Percentiles rank a stretch among this genome's conserved stretches.
Conservation (phyloP, 2,888 invertebrate species). For the Drosophila nigricruria region DNA sequence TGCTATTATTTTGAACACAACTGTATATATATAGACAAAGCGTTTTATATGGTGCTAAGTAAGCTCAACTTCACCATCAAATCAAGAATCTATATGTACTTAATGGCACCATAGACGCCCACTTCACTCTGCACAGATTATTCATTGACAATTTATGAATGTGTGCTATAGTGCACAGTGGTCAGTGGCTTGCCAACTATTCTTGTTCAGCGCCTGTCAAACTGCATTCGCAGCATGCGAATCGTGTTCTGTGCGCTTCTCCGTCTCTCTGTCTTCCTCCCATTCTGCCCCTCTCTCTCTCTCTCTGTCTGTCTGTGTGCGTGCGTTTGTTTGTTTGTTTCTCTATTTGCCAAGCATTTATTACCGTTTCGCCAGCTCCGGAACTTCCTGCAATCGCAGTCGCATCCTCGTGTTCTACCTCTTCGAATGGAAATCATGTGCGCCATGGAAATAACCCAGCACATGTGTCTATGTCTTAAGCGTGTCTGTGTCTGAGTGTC, state of each 20-base stretch:
- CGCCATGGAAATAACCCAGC: conserved; percentile 68
- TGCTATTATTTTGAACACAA: too few species aligned
- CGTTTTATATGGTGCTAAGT: too few species aligned
- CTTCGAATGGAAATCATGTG: conserved; percentile 60
- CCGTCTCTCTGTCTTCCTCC: background rate
- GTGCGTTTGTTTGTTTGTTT: conserved; percentile 34
- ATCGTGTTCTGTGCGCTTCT: background rate
- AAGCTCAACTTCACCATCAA: too few species aligned
- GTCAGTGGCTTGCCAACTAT: conserved; percentile 20
- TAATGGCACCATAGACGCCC: too few species aligned
- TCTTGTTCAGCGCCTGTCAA: conserved; percentile 14
- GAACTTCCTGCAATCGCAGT: conserved; percentile 29
- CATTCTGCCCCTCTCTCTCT: background rate
- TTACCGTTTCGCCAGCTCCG: conserved; percentile 50
- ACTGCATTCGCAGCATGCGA: conserved; percentile 15
- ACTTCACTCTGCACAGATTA: background rate
- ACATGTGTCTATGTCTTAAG: conserved; percentile 20
- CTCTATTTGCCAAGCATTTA: conserved; percentile 71
- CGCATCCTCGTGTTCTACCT: conserved; percentile 17
- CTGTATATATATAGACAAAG: too few species aligned
- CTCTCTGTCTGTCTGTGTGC: conserved; percentile 15
- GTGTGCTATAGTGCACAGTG: background rate
- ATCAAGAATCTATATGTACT: too few species aligned
- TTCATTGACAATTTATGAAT: background rate
- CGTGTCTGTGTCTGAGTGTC: conserved; percentile 1